Base-by-base conservation (phyloP, 1,140 invertebrate species). In the Heliothis subflexa region DNA sequence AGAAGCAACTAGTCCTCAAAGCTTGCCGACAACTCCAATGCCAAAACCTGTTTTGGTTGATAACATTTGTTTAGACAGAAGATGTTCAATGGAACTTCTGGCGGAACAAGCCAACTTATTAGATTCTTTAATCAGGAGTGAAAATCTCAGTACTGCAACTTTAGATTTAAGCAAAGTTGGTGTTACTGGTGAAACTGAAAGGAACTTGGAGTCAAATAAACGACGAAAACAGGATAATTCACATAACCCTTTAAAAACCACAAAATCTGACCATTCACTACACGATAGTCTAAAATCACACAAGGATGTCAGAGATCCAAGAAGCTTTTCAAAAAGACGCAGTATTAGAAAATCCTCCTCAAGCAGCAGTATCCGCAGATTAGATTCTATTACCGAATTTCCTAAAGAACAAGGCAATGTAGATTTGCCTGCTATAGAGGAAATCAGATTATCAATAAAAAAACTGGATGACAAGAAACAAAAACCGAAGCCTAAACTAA, bases 61-160 rank as follows among this genome's bases (percentile, higher is more conserved):
- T 81, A 82, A 89, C 87, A 83, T 91, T 89, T 90, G 89, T 82
- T 73, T 86, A 84, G 82, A 91, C 83, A 86, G 94, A 81, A 89
- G 95, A 79, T 94, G 91, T 84, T 95, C 95, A 0, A 91, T 95
- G 82, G 95, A 95, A 80, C 86, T 95, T 55, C 88, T 94, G 78
- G 94, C 95, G 62, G 95, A 95, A 89, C 94, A 95, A 85, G 93
- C 95, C 28, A 88, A 86, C 54, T 82, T 95, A 77, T 90, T 95
- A 64, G 95, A 95, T 84, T 92, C 94, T 21, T 86, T 95, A 78
- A 94, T 95, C 45, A 90, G 91, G 81, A 89, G 90, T 80, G 95
- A 95, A 89, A 95, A 95, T 88, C 89, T 96, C 61, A 94, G 93
- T 81, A 95, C 87, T 33, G 87, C 87, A 12, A 87, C 89, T 40